Evolutionary conservation across 2,797 vertebrate genomes (phyloP).

Genomic region (Sorex maritimensis): DNA sequence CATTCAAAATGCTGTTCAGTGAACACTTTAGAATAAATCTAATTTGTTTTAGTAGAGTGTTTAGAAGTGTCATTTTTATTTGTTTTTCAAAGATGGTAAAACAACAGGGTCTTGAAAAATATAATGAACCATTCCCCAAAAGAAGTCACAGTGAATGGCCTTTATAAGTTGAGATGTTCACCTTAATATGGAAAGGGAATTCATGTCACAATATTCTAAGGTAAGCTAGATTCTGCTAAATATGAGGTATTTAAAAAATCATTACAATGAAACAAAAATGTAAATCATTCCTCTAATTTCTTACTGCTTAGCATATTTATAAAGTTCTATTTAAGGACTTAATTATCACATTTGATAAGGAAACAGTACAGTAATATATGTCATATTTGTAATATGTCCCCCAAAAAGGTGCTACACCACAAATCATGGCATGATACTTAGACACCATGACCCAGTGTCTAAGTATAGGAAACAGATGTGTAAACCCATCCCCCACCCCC

Average conservation of each 20-base stretch:
- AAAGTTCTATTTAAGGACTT: neutral
- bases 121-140: conserved; percentile 66
- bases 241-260: neutral
- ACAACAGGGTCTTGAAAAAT: conserved; percentile 80
- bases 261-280: neutral
- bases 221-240: neutral
- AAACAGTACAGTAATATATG: neutral
- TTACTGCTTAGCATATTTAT: conserved; percentile 19
- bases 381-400: neutral
- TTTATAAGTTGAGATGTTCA: conserved; percentile 42
- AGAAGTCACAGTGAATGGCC: conserved; percentile 52
- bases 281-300: neutral
- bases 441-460: no score
- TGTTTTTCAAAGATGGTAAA: conserved; percentile 84
- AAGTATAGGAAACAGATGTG: no score
- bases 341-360: neutral
- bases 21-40: conserved; percentile 89
- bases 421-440: no score
- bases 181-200: conserved; percentile 54
- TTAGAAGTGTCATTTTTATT: conserved; percentile 83
- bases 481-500: no score
- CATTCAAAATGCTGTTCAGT: conserved; percentile 87
- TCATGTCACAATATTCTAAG: neutral
- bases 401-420: neutral
- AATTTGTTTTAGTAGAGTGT: conserved; percentile 86